Conservation (phyloP, 2,113 vertebrate species). For the Sinocyclocheilus anophthalmus region DNA sequence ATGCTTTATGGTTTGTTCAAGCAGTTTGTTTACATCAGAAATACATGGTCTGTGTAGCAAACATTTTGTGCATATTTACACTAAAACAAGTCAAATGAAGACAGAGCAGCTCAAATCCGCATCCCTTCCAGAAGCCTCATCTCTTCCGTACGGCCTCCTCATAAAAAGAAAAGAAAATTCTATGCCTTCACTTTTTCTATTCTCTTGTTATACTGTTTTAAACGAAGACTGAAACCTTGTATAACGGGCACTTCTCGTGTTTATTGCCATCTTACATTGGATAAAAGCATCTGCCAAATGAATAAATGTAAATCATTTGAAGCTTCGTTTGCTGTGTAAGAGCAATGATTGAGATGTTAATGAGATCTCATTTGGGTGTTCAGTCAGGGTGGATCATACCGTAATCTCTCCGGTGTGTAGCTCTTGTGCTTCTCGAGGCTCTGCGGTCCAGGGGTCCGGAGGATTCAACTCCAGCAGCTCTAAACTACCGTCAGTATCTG, state of each 20-base stretch:
- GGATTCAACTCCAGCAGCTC: conserved; percentile 76
- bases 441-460: conserved; percentile 76
- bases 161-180: too few species aligned
- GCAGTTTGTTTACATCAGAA: too few species aligned
- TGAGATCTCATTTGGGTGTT: not conserved
- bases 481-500: conserved; percentile 67
- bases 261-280: too few species aligned
- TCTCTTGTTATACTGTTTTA: too few species aligned
- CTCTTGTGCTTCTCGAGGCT: conserved; percentile 67
- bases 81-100: not conserved
- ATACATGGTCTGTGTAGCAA: not conserved
- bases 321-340: not conserved
- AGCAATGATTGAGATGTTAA: not conserved
- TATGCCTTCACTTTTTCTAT: too few species aligned
- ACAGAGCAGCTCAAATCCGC: not conserved
- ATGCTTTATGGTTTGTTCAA: too few species aligned
- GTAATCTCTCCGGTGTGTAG: conserved; percentile 77
- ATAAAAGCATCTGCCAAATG: too few species aligned
- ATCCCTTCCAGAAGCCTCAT: too few species aligned
- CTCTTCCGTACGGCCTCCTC: too few species aligned
- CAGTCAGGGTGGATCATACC: conserved; percentile 57
- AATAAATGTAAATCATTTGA: not conserved
- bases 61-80: not conserved
- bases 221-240: too few species aligned
- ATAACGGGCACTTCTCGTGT: too few species aligned